phyloP scores from a whole-genome alignment of 2,797 vertebrate species.

The Enteromius unitaeniatus region DNA sequence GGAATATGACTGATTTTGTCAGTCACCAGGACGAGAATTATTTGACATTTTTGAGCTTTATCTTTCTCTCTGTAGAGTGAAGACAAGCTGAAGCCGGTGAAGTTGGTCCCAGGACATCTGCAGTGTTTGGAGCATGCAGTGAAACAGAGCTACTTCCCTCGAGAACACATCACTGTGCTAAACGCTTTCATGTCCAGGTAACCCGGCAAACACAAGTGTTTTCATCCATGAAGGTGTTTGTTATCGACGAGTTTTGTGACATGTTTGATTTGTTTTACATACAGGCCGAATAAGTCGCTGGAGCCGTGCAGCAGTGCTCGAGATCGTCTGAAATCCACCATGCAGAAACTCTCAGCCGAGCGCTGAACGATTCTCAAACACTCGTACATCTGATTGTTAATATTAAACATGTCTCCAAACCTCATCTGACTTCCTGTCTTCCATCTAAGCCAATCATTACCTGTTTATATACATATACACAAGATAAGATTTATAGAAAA shows the following conservation, averaged over 20 bases:
- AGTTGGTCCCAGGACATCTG: constrained; percentile 89
- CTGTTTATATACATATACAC: too few relatives aligned
- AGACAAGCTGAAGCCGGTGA: constrained; percentile 89
- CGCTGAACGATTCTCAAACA: constrained; percentile 67
- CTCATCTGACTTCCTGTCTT: not conserved
- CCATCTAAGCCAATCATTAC: not conserved
- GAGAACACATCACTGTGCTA: constrained; percentile 84
- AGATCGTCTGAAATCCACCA: constrained; percentile 85
- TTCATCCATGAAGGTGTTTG: constrained; percentile 54
- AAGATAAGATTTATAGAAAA: too few relatives aligned
- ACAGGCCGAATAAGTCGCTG: constrained; percentile 85
- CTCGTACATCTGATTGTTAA: not conserved
- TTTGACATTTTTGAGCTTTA: too few relatives aligned
- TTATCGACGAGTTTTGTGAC: not conserved
- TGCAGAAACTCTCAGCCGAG: constrained; percentile 74
- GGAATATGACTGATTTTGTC: not conserved
- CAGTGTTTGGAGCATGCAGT: constrained; percentile 89
- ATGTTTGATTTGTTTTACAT: constrained; percentile 33
- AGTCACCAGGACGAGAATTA: not conserved
- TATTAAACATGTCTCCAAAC: not conserved
- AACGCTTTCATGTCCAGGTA: constrained; percentile 88
- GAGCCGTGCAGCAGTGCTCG: constrained; percentile 86
- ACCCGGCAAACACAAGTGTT: constrained; percentile 69
- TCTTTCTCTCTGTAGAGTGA: constrained; percentile 81
- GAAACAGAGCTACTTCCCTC: constrained; percentile 94